These are phyloP conservation scores for Engystomops pustulosus DNA, from an alignment of 2,113 vertebrate species.

Conservation along the genomic window DNA sequence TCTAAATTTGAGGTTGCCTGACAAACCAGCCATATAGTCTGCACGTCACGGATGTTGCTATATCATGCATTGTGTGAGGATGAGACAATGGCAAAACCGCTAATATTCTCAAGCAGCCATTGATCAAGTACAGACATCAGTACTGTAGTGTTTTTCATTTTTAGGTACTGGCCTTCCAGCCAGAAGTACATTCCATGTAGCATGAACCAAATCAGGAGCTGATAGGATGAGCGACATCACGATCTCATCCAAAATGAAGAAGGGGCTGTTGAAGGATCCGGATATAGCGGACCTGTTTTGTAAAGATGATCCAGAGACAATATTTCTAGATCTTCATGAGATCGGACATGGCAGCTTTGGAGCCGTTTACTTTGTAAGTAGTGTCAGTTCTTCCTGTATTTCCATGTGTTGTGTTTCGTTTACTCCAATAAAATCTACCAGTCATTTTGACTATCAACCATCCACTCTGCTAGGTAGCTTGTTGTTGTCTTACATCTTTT, in stretches of 20 bases:
- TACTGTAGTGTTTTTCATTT: conserved; percentile 49
- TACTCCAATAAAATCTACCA: too few relatives aligned
- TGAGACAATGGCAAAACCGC: too few relatives aligned
- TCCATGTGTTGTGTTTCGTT: not conserved
- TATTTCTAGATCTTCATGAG: conserved; percentile 81
- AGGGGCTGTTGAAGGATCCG: conserved; percentile 78
- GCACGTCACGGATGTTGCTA: too few relatives aligned
- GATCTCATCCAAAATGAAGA: conserved; percentile 74
- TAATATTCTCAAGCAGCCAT: too few relatives aligned
- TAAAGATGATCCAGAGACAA: conserved; percentile 81
- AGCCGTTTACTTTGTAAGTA: conserved; percentile 84
- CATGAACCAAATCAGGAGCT: conserved; percentile 61
- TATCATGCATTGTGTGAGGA: too few relatives aligned
- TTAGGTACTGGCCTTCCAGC: conserved; percentile 70
- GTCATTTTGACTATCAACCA: too few relatives aligned
- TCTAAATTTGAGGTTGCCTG: too few relatives aligned
- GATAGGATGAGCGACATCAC: conserved; percentile 61
- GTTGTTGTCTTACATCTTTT: too few relatives aligned
- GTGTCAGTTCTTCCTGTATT: not conserved
- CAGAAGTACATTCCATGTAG: conserved; percentile 71
- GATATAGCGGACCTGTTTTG: conserved; percentile 79
- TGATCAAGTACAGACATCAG: too few relatives aligned
- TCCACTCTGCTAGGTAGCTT: too few relatives aligned
- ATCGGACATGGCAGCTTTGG: conserved; percentile 85
- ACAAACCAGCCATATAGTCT: too few relatives aligned